phyloP scores from a whole-genome alignment of 2,113 vertebrate genomes.

The Anarrhichthys ocellatus region DNA sequence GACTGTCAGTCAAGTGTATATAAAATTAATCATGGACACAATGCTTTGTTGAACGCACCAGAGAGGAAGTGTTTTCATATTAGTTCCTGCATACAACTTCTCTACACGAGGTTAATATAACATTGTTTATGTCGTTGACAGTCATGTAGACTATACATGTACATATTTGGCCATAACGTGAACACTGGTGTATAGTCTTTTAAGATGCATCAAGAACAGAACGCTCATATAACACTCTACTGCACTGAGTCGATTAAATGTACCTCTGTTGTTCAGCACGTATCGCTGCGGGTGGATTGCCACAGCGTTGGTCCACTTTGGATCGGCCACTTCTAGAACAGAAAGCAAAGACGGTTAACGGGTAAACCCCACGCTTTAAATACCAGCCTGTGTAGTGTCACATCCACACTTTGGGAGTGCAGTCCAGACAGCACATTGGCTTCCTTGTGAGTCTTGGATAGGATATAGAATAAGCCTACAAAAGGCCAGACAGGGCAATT shows the following conservation, averaged over 20 bases:
- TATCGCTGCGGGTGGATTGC: slow-evolving; percentile 79
- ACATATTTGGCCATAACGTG: neutral
- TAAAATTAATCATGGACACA: neutral
- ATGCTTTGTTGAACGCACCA: neutral
- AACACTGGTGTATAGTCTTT: neutral
- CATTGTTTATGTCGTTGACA: neutral
- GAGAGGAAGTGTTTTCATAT: neutral
- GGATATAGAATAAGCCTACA: slow-evolving; percentile 43
- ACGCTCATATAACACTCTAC: neutral
- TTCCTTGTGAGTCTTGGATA: slow-evolving; percentile 25
- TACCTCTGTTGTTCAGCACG: slow-evolving; percentile 91
- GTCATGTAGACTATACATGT: neutral
- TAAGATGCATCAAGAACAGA: neutral
- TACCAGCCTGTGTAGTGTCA: neutral
- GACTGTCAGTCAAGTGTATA: too few species aligned
- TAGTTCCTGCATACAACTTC: neutral
- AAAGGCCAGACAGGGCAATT: slow-evolving; percentile 15
- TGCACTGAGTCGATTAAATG: slow-evolving; percentile 58
- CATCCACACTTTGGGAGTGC: neutral
- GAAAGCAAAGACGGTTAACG: slow-evolving; percentile 61
- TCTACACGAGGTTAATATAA: neutral
- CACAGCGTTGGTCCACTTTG: slow-evolving; percentile 48
- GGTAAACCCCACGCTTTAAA: slow-evolving; percentile 9
- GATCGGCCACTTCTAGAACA: slow-evolving; percentile 87
- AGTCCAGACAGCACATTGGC: neutral